Conservation (phyloP, 2,888 invertebrate species). For the Ischnura elegans region DNA sequence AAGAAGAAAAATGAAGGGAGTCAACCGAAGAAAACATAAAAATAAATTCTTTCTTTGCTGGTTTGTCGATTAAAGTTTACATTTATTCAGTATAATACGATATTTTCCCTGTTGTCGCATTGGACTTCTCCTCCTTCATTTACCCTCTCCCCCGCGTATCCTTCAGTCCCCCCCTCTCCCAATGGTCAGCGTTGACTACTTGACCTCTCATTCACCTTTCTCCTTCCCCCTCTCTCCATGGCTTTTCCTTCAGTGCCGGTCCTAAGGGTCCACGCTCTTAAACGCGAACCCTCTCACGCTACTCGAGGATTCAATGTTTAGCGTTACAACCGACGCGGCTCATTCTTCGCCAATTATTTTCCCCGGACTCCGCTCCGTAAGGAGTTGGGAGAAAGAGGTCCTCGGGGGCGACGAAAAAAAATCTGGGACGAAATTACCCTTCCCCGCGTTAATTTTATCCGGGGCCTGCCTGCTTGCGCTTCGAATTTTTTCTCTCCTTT, state of each 20-base stretch:
- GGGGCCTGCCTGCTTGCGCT: background rate
- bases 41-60: no score
- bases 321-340: background rate
- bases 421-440: background rate
- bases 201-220: constrained; percentile 4
- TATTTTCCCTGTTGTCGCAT: no score
- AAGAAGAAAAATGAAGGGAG: no score
- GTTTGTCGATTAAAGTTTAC: no score
- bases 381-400: background rate
- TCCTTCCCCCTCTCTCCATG: background rate
- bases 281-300: background rate
- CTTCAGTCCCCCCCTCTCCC: background rate
- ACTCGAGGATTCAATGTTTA: background rate
- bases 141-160: background rate
- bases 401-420: background rate
- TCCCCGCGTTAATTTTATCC: background rate
- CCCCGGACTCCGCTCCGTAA: background rate
- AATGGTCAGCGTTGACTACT: background rate
- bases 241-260: background rate
- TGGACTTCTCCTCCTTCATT: background rate
- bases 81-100: no score
- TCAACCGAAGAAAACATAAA: no score
- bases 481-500: background rate
- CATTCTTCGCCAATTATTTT: constrained; percentile 6
- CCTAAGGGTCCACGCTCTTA: background rate